Evolutionary conservation across 2,888 invertebrate genomes (phyloP).

Genomic region (Meiosimyza decipiens): DNA sequence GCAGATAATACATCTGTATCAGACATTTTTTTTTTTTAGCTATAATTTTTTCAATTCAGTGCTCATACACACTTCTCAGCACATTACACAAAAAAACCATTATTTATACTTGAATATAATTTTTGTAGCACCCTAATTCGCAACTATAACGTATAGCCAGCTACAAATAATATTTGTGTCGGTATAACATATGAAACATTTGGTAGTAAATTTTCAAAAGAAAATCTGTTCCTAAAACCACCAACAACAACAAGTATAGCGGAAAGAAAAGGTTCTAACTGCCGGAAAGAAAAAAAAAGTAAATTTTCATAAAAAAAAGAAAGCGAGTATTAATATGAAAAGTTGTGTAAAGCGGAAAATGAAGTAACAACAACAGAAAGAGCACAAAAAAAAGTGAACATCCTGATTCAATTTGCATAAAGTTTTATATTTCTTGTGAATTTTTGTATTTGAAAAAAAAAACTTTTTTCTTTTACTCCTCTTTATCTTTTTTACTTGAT

Average conservation of each 20-base stretch:
- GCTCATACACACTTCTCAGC: too few relatives aligned
- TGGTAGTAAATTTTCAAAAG: conserved; percentile 52
- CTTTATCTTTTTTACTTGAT: conserved; percentile 40
- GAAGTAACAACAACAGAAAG: conserved; percentile 9
- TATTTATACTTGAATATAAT: neutral
- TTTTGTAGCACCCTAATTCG: too few relatives aligned
- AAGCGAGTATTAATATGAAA: neutral
- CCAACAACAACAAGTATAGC: neutral
- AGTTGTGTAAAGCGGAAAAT: neutral
- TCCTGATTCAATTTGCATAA: conserved; percentile 53
- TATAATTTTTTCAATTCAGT: too few relatives aligned
- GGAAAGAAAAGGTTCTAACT: neutral
- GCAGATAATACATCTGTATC: too few relatives aligned
- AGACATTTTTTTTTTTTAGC: too few relatives aligned
- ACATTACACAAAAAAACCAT: neutral
- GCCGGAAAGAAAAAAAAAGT: neutral
- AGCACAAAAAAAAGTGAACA: conserved; percentile 39
- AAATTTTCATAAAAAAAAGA: conserved; percentile 4
- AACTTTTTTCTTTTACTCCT: conserved; percentile 9
- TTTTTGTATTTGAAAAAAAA: conserved; percentile 7
- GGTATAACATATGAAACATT: conserved; percentile 28
- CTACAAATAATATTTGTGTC: conserved; percentile 6
- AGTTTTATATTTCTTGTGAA: conserved; percentile 29
- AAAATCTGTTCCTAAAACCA: conserved; percentile 40
- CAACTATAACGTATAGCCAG: neutral